Evolutionary conservation across 1,140 invertebrate genomes (phyloP).

Genomic region (Caerostris darwini): DNA sequence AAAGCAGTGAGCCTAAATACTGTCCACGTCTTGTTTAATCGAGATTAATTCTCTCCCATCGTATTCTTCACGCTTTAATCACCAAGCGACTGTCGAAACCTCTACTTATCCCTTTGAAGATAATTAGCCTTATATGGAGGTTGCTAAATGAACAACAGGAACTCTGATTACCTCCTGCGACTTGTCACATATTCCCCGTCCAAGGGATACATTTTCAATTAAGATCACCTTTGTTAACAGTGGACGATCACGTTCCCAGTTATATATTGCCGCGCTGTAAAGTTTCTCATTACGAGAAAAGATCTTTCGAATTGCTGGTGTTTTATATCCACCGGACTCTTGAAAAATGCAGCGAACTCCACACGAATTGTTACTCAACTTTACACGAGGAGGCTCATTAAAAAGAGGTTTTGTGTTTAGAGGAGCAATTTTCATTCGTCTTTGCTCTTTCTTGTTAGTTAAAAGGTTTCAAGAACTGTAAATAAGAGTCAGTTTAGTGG

Average conservation of each 20-base stretch:
- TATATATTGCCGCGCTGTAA: conserved; percentile 30
- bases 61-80: conserved; percentile 77
- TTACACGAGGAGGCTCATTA: neutral
- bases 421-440: neutral
- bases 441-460: neutral
- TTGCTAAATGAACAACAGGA: conserved; percentile 75
- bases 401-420: neutral
- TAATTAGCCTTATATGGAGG: conserved; percentile 74
- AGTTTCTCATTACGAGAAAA: conserved; percentile 30
- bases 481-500: too few species aligned
- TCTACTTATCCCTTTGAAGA: conserved; percentile 77
- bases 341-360: neutral
- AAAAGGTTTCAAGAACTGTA: too few species aligned
- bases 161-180: conserved; percentile 75
- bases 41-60: conserved; percentile 72
- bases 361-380: neutral
- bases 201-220: conserved; percentile 76
- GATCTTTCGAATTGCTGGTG: neutral
- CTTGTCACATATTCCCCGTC: conserved; percentile 65
- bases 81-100: conserved; percentile 72
- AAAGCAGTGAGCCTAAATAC: conserved; percentile 71
- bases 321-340: neutral
- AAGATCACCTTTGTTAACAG: conserved; percentile 68
- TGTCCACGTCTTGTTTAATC: conserved; percentile 75
- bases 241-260: conserved; percentile 58